These are phyloP conservation scores for Lasioglossum morio DNA, from an alignment of 2,888 invertebrate genomes.

Conservation along the genomic window DNA sequence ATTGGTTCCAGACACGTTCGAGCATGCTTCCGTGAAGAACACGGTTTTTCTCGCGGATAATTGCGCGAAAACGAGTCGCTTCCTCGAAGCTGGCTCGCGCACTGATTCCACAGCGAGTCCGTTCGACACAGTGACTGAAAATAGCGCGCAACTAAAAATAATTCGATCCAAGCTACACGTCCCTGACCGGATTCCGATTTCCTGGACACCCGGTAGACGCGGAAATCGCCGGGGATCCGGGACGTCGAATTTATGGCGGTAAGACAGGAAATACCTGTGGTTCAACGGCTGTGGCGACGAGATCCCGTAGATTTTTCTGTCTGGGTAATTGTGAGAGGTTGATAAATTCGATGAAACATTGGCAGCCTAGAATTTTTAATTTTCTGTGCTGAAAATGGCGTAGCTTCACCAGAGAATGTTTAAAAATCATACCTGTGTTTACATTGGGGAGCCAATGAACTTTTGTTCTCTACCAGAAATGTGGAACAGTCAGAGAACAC, in stretches of 20 bases:
- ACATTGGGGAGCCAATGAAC: no score
- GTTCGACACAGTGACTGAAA: conserved; percentile 78
- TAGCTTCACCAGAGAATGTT: background rate
- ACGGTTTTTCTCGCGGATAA: conserved; percentile 23
- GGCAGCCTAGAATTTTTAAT: background rate
- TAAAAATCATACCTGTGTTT: background rate
- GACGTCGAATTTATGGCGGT: conserved; percentile 43
- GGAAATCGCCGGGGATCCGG: conserved; percentile 5
- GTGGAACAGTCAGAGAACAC: no score
- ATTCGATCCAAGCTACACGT: conserved; percentile 66
- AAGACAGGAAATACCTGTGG: background rate
- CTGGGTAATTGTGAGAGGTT: background rate
- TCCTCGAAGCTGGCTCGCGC: conserved; percentile 68
- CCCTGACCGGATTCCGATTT: conserved; percentile 46
- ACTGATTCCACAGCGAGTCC: conserved; percentile 71
- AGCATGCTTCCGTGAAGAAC: background rate
- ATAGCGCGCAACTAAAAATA: conserved; percentile 79
- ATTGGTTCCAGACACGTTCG: background rate
- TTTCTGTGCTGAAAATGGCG: background rate
- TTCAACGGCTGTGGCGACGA: background rate
- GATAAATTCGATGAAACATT: background rate
- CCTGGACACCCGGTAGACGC: conserved; percentile 64
- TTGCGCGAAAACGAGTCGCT: conserved; percentile 65
- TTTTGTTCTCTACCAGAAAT: background rate
- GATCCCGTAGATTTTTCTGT: background rate